Evolutionary conservation across 2,888 invertebrate genomes (phyloP).

Genomic region (Disparrhopalites patrizii): DNA sequence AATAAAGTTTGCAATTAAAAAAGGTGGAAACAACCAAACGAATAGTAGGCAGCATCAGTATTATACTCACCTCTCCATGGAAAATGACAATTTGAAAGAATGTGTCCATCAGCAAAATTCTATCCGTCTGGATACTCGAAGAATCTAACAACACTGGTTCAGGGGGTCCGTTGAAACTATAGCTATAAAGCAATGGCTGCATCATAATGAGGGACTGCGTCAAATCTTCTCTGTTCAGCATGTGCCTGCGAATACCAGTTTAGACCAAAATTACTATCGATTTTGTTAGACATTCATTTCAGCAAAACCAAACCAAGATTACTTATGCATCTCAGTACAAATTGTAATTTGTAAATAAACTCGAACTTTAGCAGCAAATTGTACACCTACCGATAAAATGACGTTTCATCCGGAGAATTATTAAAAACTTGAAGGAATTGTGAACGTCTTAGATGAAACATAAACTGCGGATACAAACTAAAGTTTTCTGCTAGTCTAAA

Average conservation of each 20-base stretch:
- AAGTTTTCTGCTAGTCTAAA: conserved; percentile 96
- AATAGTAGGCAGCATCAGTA: not conserved
- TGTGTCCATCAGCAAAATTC: conserved; percentile 98
- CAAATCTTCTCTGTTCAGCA: conserved; percentile 94
- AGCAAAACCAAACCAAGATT: not conserved
- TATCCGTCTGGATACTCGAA: conserved; percentile 93
- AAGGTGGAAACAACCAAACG: not conserved
- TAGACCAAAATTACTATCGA: not conserved
- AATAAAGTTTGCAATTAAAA: conserved; percentile 24
- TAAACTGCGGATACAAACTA: conserved; percentile 97
- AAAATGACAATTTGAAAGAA: conserved; percentile 99
- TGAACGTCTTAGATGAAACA: conserved; percentile 97
- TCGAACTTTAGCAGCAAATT: too few relatives aligned
- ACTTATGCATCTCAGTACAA: not conserved
- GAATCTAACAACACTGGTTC: conserved; percentile 97
- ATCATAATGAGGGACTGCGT: conserved; percentile 99
- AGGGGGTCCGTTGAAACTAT: conserved; percentile 95
- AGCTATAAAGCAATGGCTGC: conserved; percentile 97
- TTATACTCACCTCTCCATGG: conserved; percentile 79
- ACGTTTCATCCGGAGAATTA: conserved; percentile 99
- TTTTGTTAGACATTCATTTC: not conserved
- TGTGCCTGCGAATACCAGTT: conserved; percentile 63
- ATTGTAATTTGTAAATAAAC: not conserved
- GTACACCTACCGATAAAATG: conserved; percentile 94
- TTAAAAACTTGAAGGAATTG: conserved; percentile 99